Evolutionary conservation across 2,888 invertebrate species (phyloP).

Genomic region (Argyresthia goedartella): DNA sequence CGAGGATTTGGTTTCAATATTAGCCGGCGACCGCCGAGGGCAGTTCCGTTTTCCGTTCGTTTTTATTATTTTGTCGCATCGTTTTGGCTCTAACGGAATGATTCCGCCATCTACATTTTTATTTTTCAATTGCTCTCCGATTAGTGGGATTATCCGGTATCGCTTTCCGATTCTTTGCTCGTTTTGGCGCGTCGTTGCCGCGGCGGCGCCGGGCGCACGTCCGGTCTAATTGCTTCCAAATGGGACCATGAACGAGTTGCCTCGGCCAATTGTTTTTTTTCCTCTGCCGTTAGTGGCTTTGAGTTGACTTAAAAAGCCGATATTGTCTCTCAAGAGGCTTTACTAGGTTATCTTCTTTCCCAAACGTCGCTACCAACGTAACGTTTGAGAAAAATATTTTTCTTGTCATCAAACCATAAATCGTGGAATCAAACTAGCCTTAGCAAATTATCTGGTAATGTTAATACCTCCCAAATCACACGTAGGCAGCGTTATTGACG

Average conservation of each 20-base stretch:
- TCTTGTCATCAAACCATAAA: too few species aligned
- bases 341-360: too few species aligned
- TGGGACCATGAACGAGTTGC: not conserved
- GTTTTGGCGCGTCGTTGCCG: conserved; percentile 40
- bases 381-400: too few species aligned
- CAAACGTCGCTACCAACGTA: too few species aligned
- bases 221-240: conserved; percentile 28
- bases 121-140: conserved; percentile 71
- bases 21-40: conserved; percentile 58
- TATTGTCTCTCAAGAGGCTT: too few species aligned
- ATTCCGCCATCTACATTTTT: conserved; percentile 72
- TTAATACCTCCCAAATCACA: too few species aligned
- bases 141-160: conserved; percentile 69
- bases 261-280: not conserved
- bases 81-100: conserved; percentile 70
- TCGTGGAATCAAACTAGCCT: too few species aligned
- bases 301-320: too few species aligned
- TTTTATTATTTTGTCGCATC: conserved; percentile 72
- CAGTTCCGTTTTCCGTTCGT: conserved; percentile 48
- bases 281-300: not conserved
- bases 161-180: conserved; percentile 67
- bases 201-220: conserved; percentile 35
- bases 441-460: too few species aligned
- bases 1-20: conserved; percentile 73
- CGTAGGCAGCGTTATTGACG: not conserved